Percentiles rank a stretch among this genome's conserved stretches.
Evolutionary conservation across 2,888 invertebrate species (phyloP).

Genomic region (Hydroisotoma schaefferi): DNA sequence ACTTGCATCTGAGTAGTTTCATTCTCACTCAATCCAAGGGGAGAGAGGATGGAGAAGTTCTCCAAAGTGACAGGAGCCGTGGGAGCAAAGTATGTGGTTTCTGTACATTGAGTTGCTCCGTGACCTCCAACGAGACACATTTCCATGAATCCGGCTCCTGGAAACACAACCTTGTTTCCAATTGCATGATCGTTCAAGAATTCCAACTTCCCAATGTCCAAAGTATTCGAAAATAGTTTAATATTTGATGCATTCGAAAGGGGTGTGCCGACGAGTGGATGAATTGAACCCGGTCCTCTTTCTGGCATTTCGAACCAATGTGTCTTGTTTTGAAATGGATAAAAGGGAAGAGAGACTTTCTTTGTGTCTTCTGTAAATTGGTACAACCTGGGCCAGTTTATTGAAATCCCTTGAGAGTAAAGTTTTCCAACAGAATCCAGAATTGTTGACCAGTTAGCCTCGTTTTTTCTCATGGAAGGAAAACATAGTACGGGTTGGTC

Average conservation of each 20-base stretch:
- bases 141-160: constrained; percentile 37
- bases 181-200: constrained; percentile 36
- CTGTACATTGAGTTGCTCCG: constrained; percentile 10
- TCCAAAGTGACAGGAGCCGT: constrained; percentile 13
- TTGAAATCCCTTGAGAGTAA: constrained; percentile 12
- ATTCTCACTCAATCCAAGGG: constrained; percentile 16
- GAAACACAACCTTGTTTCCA: constrained; percentile 31
- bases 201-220: constrained; percentile 4
- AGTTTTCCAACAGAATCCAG: constrained; percentile 22
- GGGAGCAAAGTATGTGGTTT: constrained; percentile 7
- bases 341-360: constrained; percentile 10
- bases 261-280: constrained; percentile 23
- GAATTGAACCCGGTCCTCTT: constrained; percentile 8
- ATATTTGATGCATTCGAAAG: constrained; percentile 3
- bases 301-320: constrained; percentile 16
- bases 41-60: constrained; percentile 12
- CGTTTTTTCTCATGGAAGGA: constrained; percentile 20
- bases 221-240: constrained; percentile 14
- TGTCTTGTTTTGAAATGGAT: constrained; percentile 26
- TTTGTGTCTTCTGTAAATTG: neutral
- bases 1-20: constrained; percentile 13
- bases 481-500: constrained; percentile 8
- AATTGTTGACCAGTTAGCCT: constrained; percentile 20
- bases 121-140: constrained; percentile 26
- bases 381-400: constrained; percentile 29